These are phyloP conservation scores for Phylloscopus trochilus DNA, from an alignment of 2,113 vertebrate genomes.

Conservation along the genomic window DNA sequence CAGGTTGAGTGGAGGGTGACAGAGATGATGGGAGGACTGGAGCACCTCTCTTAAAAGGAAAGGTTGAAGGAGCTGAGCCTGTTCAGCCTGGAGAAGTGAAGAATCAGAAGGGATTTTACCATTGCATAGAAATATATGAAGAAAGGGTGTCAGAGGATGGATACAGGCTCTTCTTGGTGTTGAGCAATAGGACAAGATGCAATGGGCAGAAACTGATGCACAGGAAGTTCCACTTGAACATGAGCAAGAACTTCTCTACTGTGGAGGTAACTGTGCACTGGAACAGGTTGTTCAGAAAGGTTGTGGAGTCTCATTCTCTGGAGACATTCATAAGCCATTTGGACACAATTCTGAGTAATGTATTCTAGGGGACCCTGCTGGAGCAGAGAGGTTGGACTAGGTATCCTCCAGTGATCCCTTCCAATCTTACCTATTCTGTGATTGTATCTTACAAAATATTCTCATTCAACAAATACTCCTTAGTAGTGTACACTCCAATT, in stretches of 20 bases:
- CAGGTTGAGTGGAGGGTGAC: rapidly evolving
- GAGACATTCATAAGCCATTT: background rate
- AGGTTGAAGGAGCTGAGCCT: background rate
- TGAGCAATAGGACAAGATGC: background rate
- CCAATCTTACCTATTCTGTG: background rate
- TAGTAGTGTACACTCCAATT: background rate
- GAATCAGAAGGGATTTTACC: background rate
- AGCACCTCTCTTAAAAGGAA: background rate
- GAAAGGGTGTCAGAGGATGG: background rate
- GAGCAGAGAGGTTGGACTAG: background rate
- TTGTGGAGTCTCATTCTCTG: background rate
- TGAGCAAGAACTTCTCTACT: background rate
- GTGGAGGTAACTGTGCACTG: background rate
- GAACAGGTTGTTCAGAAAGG: background rate
- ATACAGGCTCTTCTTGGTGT: background rate
- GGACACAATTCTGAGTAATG: background rate
- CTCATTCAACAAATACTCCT: background rate
- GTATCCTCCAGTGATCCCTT: background rate
- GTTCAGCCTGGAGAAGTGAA: background rate
- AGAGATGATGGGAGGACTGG: background rate
- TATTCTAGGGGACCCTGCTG: background rate
- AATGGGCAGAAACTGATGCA: background rate
- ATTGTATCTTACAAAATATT: background rate
- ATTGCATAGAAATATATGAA: no score
- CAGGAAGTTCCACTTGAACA: background rate